Evolutionary conservation across 2,113 vertebrate species (phyloP), one percentile per base, ranked within the genome.

Genomic region (Centropristis striata): DNA sequence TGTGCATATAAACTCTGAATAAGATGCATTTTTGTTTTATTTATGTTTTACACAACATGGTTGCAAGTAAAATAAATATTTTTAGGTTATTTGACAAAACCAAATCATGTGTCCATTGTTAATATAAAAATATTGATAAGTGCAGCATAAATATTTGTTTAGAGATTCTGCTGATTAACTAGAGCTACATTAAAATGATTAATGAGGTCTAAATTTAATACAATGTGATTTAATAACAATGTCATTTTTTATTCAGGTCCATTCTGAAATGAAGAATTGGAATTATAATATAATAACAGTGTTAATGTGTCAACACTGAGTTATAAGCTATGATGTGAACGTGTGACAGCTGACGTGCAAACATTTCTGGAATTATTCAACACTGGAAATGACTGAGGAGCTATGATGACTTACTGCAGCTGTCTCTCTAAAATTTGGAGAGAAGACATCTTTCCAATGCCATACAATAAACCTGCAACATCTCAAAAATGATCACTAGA

Each of bases 361-460:
- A 83, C 27, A 68, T 61, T 44, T 54, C 54, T 8, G 50, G 47
- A 54, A 67, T 71, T 32, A 68, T 68, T 61, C 27, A 49, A 37
- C 75, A 64, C 25, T 5, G 20, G 28, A 28, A 60, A 57, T 32
- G 27, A 55, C 39, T 20, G 15, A 44, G 58, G 18, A 63, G 23
- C 42, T 50, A 16, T 44, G 47, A 69, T 59, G 59, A 66, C 41
- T 63, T 39, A 36, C 25, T 71, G 59, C 81, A 69, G 69, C 69
- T 73, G 28, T 10, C 50, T 51, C 39, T 64, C 14, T 46, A 75
- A 46, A 13, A 21, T 70, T 18, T 21, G 15, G 23, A 32, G 41
- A 15, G 14, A 41, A 50, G 15, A 42, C 49, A 10, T 23, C 2
- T 2, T 14, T 50, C 28, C n/a, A 27, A n/a, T n/a, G n/a, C n/a